Base-by-base conservation (phyloP, 2,113 vertebrate genomes). In the Siphamia tubifer region DNA sequence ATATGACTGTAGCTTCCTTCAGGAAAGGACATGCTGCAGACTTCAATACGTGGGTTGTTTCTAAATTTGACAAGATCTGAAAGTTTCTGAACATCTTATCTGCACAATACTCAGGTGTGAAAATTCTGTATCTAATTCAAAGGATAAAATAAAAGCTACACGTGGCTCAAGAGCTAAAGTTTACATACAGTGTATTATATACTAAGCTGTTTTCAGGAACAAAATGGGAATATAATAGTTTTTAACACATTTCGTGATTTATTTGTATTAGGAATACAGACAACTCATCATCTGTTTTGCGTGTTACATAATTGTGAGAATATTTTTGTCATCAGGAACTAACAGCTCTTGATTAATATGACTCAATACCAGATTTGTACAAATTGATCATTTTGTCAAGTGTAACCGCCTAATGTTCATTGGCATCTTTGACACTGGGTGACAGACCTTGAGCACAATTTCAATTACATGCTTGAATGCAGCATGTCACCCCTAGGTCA, bases 401-500 rank as follows among this genome's bases (percentile, higher is more conserved):
- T 16, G 5, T 24, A 30, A 1, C 0, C 10, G 6, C 12, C 8
- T 60, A 17, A 43, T 10, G 4, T 21, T 32, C 13, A 23, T 17
- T 57, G 27, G 12, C 38, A 67, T 45, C 43, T 47, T 9, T 64
- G 56, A 19, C n/a, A 16, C 44, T 43, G 38, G 7, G 12, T 28
- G 24, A 62, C 60, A 53, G 19, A 28, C 32, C 13, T 62, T 10
- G 48, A 53, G 6, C 39, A 16, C 27, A 30, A 58, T 7, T 68
- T 36, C 7, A 35, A 47, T 77, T 57, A 58, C 20, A 64, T 51
- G 45, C 63, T 32, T 79, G 47, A 57, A 55, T 49, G 42, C 19
- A 79, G 35, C 44, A 8, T 39, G 38, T 58, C 76, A 67, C 43
- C 39, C 43, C 40, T 12, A 30, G 38, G 63, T 55, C 57, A 72